These are phyloP conservation scores for Calyptommatus sinebrachiatus DNA, from an alignment of 2,113 vertebrate genomes.

Conservation along the genomic window DNA sequence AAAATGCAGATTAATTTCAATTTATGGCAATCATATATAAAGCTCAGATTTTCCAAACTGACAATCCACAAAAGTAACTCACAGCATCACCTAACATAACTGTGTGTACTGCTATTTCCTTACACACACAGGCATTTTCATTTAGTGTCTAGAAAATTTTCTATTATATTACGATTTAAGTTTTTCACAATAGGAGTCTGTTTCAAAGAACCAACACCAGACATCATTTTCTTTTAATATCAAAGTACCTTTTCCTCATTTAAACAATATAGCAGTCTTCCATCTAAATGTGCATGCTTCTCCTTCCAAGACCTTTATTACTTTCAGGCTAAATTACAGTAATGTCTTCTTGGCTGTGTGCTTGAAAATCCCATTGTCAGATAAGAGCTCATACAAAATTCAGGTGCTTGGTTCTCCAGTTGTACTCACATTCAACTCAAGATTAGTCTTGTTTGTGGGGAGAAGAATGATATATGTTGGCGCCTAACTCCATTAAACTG, in stretches of 20 bases:
- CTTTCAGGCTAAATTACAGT: conserved; percentile 29
- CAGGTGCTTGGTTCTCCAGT: conserved; percentile 54
- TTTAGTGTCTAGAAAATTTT: conserved; percentile 28
- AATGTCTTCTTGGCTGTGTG: not conserved
- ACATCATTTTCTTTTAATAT: conserved; percentile 30
- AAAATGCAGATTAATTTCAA: not conserved
- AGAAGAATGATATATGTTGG: conserved; percentile 47
- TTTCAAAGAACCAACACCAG: conserved; percentile 30
- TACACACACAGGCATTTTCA: not conserved
- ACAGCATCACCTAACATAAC: not conserved
- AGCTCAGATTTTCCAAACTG: not conserved
- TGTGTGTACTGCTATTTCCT: not conserved
- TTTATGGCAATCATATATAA: not conserved
- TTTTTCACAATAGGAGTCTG: conserved; percentile 16
- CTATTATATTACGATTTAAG: conserved; percentile 1
- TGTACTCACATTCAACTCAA: conserved; percentile 39
- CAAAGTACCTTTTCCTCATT: conserved; percentile 11
- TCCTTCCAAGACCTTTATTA: conserved; percentile 24
- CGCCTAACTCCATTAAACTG: conserved; percentile 59
- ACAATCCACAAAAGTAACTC: not conserved
- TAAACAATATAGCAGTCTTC: conserved; percentile 13
- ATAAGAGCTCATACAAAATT: conserved; percentile 64
- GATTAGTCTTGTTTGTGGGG: conserved; percentile 36
- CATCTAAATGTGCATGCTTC: conserved; percentile 18
- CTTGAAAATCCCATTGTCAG: conserved; percentile 46